A percentile compares a stretch with the other conserved stretches of the same genome.
Conservation (phyloP, 1,140 invertebrate genomes). For the Polypedilum vanderplanki region DNA sequence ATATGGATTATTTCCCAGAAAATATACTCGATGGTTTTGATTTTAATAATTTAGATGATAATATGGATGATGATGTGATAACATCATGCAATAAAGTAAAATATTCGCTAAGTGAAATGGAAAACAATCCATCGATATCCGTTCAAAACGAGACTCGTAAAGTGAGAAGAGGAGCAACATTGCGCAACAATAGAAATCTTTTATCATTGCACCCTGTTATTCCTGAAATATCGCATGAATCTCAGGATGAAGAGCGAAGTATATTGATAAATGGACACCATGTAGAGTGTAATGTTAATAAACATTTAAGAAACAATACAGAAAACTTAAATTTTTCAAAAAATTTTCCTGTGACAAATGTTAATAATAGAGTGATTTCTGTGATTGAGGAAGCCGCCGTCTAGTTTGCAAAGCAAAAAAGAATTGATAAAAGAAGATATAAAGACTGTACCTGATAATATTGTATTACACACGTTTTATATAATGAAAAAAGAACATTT, state of each 20-base stretch:
- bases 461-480: neutral
- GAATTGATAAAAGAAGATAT: neutral
- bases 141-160: neutral
- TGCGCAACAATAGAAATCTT: neutral
- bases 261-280: constrained; percentile 3
- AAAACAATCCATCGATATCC: neutral
- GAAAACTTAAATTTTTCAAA: neutral
- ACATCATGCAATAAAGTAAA: constrained; percentile 78
- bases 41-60: constrained; percentile 54
- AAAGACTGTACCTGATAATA: constrained; percentile 1
- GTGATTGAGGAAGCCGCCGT: constrained; percentile 65
- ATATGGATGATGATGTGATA: constrained; percentile 57
- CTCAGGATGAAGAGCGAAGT: neutral
- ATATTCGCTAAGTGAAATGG: constrained; percentile 11
- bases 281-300: neutral
- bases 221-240: constrained; percentile 16
- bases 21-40: constrained; percentile 74
- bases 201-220: neutral
- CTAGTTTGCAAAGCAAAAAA: constrained; percentile 37
- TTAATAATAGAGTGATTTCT: constrained; percentile 57
- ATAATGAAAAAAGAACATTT: neutral
- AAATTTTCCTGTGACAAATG: constrained; percentile 33
- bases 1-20: constrained; percentile 67
- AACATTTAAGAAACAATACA: neutral
- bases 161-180: neutral